Percentiles rank a stretch among this genome's conserved stretches.
Evolutionary conservation across 2,113 vertebrate species (phyloP).

Genomic region (Chaetura pelagica): DNA sequence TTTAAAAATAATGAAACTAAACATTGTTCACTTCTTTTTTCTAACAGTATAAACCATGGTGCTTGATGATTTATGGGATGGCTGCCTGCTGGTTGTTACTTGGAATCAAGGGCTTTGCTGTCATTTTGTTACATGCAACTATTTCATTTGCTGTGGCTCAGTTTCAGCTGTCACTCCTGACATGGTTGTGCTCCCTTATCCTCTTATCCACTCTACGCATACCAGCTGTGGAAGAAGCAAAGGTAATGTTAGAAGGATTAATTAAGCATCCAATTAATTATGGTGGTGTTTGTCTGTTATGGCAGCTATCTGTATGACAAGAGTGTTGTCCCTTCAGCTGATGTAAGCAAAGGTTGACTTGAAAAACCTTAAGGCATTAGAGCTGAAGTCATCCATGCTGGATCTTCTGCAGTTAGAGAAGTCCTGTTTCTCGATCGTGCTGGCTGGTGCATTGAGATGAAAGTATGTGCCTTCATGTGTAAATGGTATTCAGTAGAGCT

Average conservation of each 20-base stretch:
- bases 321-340: neutral
- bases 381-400: neutral
- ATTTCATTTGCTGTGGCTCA: constrained; percentile 87
- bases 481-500: neutral
- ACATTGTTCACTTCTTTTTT: neutral
- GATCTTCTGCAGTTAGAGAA: neutral
- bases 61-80: constrained; percentile 85
- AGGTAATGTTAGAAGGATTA: constrained; percentile 75
- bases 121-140: constrained; percentile 84
- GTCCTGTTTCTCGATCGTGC: fast-evolving
- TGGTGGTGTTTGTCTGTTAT: neutral
- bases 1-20: neutral
- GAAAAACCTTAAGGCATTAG: neutral
- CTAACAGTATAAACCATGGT: constrained; percentile 82
- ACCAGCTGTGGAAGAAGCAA: constrained; percentile 84
- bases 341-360: neutral
- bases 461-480: neutral
- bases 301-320: neutral
- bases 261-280: neutral
- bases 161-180: constrained; percentile 79
- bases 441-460: neutral
- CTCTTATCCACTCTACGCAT: constrained; percentile 86
- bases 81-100: constrained; percentile 85
- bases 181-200: constrained; percentile 86
- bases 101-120: constrained; percentile 82